These are phyloP conservation scores for Rhagoletis pomonella DNA, from an alignment of 1,140 invertebrate genomes.

Conservation along the genomic window DNA sequence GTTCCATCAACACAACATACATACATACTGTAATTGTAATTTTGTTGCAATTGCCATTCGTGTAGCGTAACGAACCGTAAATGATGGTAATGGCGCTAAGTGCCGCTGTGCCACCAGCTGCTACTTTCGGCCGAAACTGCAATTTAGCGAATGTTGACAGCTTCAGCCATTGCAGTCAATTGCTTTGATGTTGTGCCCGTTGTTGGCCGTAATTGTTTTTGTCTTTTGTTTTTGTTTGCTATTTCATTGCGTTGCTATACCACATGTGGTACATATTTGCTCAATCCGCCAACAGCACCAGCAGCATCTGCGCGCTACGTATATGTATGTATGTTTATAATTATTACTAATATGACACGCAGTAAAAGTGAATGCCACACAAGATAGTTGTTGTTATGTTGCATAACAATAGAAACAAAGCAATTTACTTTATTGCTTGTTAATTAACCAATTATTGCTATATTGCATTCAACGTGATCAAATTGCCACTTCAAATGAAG, in stretches of 20 bases:
- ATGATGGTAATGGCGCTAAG: constrained; percentile 28
- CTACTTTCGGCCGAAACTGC: background rate
- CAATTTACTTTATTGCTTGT: constrained; percentile 23
- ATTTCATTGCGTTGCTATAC: background rate
- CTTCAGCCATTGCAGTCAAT: background rate
- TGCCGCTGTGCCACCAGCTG: background rate
- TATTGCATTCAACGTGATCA: background rate
- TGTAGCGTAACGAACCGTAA: constrained; percentile 1
- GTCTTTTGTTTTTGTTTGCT: constrained; percentile 29
- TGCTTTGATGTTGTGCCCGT: background rate
- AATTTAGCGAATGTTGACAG: background rate
- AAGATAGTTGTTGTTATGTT: background rate
- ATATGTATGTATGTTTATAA: background rate
- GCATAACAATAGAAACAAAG: constrained; percentile 15
- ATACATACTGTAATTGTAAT: background rate
- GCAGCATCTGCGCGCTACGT: background rate
- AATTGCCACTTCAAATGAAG: background rate
- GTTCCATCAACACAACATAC: background rate
- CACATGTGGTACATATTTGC: background rate
- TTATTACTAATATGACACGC: background rate
- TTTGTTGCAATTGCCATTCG: background rate
- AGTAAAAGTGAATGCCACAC: background rate
- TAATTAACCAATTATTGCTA: constrained; percentile 39
- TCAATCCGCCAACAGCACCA: background rate
- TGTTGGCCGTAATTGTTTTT: background rate